phyloP scores from a whole-genome alignment of 2,888 invertebrate species.

The Pachydiplax longipennis region DNA sequence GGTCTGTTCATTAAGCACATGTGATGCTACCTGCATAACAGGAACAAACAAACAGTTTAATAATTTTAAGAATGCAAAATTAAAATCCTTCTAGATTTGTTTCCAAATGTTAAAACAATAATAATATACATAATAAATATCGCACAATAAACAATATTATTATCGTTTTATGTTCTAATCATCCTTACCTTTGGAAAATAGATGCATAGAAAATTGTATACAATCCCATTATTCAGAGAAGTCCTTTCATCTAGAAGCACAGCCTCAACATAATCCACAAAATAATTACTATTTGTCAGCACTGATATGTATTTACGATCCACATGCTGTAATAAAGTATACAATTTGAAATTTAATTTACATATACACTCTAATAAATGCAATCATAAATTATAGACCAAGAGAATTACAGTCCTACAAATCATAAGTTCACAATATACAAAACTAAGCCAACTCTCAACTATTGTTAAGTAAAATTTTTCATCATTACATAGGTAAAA shows the following conservation, averaged over 20 bases:
- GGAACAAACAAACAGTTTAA: neutral
- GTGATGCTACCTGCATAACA: constrained; percentile 64
- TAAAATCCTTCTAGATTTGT: too few relatives aligned
- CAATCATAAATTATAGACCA: too few relatives aligned
- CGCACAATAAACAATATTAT: neutral
- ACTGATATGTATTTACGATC: constrained; percentile 83
- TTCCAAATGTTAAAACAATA: too few relatives aligned
- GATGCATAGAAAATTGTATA: constrained; percentile 86
- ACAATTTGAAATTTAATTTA: constrained; percentile 43
- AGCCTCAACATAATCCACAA: constrained; percentile 91
- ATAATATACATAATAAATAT: too few relatives aligned
- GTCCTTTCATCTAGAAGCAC: constrained; percentile 86
- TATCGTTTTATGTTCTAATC: neutral
- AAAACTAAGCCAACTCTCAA: too few relatives aligned
- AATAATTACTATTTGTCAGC: constrained; percentile 80
- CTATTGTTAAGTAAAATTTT: too few relatives aligned
- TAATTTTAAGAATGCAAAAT: too few relatives aligned
- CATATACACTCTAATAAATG: too few relatives aligned
- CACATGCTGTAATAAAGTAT: constrained; percentile 66
- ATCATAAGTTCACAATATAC: too few relatives aligned
- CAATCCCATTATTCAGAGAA: constrained; percentile 82
- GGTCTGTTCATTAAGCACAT: constrained; percentile 69
- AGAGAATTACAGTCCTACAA: too few relatives aligned
- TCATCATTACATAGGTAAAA: too few relatives aligned
- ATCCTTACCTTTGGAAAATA: constrained; percentile 84